These are phyloP conservation scores for Aspidiotus destructor DNA, from an alignment of 2,888 invertebrate genomes.

Conservation along the genomic window DNA sequence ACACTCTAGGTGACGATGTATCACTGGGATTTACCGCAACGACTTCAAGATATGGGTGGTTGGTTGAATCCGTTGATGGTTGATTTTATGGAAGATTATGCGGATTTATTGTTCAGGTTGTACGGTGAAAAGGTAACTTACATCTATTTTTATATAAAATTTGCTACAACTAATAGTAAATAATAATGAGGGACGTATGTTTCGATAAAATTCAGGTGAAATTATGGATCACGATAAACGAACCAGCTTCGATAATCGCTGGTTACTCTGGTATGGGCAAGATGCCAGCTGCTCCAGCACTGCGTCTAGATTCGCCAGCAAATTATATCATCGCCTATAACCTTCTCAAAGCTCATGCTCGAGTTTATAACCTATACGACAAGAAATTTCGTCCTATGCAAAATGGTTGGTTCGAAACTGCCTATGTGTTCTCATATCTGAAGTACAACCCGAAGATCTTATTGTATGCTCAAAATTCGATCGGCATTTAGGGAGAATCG, in stretches of 20 bases:
- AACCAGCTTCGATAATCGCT: slow-evolving; percentile 43
- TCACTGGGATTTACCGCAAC: slow-evolving; percentile 58
- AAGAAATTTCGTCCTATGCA: slow-evolving; percentile 48
- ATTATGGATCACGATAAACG: slow-evolving; percentile 61
- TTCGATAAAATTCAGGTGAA: slow-evolving; percentile 40
- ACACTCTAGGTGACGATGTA: slow-evolving; percentile 41
- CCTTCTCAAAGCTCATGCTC: slow-evolving; percentile 55
- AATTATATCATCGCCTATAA: slow-evolving; percentile 56
- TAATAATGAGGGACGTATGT: not conserved
- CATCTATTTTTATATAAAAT: not conserved
- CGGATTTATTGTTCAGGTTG: slow-evolving; percentile 46
- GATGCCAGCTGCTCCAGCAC: slow-evolving; percentile 37
- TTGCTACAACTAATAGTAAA: not conserved
- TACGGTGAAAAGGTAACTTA: slow-evolving; percentile 46
- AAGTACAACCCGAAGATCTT: too few relatives aligned
- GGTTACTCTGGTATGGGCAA: slow-evolving; percentile 36
- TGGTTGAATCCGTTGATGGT: slow-evolving; percentile 58
- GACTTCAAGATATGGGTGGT: slow-evolving; percentile 49
- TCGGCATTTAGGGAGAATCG: too few relatives aligned
- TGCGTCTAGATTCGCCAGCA: slow-evolving; percentile 43
- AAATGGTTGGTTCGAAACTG: slow-evolving; percentile 43
- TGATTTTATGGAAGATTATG: slow-evolving; percentile 55
- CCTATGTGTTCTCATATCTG: too few relatives aligned
- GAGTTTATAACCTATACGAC: slow-evolving; percentile 54
- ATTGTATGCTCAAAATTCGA: too few relatives aligned